Evolutionary conservation across 2,113 vertebrate species (phyloP).

Genomic region (Merops nubicus): DNA sequence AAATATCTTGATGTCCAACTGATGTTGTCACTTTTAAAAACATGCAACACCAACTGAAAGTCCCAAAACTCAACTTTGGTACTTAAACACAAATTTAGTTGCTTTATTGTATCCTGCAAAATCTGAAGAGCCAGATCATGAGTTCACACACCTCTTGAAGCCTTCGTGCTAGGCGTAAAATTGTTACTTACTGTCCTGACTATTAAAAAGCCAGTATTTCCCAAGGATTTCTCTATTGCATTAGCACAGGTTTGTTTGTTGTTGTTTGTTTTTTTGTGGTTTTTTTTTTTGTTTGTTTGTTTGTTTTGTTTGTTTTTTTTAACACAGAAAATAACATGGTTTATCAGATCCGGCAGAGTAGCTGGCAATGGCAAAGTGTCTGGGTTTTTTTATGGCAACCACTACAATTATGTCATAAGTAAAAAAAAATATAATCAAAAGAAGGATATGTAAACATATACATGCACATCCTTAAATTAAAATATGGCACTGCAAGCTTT

Average conservation of each 20-base stretch:
- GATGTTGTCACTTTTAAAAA: background rate
- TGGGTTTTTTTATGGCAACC: rapidly evolving
- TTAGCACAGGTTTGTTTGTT: background rate
- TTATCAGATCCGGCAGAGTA: background rate
- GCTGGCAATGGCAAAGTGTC: background rate
- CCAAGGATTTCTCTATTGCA: background rate
- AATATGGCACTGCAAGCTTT: background rate
- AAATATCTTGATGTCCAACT: background rate
- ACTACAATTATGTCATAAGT: background rate
- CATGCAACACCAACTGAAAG: background rate
- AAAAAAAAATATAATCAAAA: background rate
- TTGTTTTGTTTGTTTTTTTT: no score
- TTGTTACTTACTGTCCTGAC: background rate
- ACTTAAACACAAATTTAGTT: background rate
- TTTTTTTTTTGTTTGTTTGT: no score
- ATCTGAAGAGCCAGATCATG: background rate
- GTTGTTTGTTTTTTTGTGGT: no score
- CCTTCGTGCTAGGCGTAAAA: background rate
- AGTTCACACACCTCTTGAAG: background rate
- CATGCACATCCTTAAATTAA: background rate
- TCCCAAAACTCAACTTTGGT: background rate
- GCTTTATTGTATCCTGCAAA: background rate
- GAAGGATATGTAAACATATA: background rate
- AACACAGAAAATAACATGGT: background rate
- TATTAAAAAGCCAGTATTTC: background rate